A percentile compares a stretch with the other conserved stretches of the same genome.
phyloP scores from a whole-genome alignment of 2,113 vertebrate species.

The Forbesichthys papilliferus region DNA sequence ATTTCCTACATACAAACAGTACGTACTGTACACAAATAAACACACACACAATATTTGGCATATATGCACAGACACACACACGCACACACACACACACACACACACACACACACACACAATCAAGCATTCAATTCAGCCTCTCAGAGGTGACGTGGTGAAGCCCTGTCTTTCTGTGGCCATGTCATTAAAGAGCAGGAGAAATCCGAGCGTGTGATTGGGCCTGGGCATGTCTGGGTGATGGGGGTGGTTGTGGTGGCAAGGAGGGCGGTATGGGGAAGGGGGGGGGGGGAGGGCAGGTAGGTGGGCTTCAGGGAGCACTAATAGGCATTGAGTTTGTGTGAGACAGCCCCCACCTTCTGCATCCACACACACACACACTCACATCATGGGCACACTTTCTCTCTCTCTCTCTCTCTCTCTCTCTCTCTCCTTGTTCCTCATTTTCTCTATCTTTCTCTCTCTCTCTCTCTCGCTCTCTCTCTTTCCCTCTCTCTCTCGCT shows the following conservation, averaged over 20 bases:
- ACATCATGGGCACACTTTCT: constrained; percentile 2
- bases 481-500: constrained; percentile 30
- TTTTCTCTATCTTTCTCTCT: no score
- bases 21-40: no score
- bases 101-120: constrained; percentile 15
- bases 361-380: constrained; percentile 2
- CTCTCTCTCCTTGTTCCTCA: not conserved
- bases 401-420: not conserved
- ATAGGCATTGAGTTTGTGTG: constrained; percentile 57
- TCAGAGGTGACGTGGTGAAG: constrained; percentile 50
- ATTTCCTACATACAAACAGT: no score
- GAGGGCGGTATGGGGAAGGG: constrained; percentile 32
- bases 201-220: constrained; percentile 70
- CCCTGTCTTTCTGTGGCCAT: constrained; percentile 38
- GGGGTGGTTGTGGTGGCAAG: constrained; percentile 48
- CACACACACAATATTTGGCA: no score
- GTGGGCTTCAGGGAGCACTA: constrained; percentile 36
- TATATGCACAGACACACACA: no score
- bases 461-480: not conserved
- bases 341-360: constrained; percentile 9
- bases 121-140: constrained; percentile 53
- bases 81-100: not conserved
- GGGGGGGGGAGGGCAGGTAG: not conserved
- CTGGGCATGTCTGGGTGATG: constrained; percentile 51
- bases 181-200: constrained; percentile 54